Conservation (phyloP, 2,888 invertebrate genomes). For the Xylota segnis region DNA sequence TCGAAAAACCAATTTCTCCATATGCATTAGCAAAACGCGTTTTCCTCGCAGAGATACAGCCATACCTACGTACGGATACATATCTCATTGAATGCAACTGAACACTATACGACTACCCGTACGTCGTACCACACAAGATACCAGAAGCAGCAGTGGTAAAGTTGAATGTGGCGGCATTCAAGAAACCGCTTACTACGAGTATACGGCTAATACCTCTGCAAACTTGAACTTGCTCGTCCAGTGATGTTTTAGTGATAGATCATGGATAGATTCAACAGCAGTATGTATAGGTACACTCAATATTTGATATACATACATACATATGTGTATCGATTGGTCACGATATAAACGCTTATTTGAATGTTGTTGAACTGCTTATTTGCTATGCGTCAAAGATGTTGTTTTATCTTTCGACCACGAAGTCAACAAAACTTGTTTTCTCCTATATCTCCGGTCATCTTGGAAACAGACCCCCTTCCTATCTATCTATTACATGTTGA, state of each 20-base stretch:
- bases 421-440: constrained; percentile 50
- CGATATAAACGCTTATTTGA: constrained; percentile 12
- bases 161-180: constrained; percentile 28
- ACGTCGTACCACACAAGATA: too few relatives aligned
- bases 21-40: constrained; percentile 31
- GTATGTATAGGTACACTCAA: constrained; percentile 10
- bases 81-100: neutral
- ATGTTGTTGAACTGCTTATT: constrained; percentile 56
- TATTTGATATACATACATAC: neutral
- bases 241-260: constrained; percentile 31
- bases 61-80: neutral
- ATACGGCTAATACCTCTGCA: constrained; percentile 8
- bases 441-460: constrained; percentile 15
- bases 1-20: constrained; percentile 36
- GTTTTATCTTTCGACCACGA: constrained; percentile 20
- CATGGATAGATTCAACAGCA: constrained; percentile 19
- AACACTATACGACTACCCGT: constrained; percentile 4
- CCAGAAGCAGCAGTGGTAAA: constrained; percentile 17
- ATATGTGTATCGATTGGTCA: constrained; percentile 11
- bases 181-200: constrained; percentile 10
- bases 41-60: constrained; percentile 1
- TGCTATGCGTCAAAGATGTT: constrained; percentile 23
- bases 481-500: constrained; percentile 29
- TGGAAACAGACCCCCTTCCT: constrained; percentile 23
- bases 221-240: constrained; percentile 46